Evolutionary conservation across 2,888 invertebrate genomes (phyloP).

Genomic region (Eremobia ochroleuca): DNA sequence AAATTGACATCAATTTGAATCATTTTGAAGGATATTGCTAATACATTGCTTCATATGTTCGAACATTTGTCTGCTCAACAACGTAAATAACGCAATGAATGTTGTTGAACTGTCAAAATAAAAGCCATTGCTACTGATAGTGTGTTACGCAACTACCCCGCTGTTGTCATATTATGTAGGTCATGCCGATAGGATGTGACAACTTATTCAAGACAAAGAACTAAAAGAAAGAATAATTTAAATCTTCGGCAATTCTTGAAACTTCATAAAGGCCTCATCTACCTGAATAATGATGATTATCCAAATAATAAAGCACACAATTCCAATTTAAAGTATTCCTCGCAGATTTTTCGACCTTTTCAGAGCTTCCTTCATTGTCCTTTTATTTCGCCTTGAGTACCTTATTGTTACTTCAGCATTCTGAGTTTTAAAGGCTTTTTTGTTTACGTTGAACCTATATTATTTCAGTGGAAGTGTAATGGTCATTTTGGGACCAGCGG

Average conservation of each 20-base stretch:
- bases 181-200: too few relatives aligned
- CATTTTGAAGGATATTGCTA: too few relatives aligned
- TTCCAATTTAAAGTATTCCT: background rate
- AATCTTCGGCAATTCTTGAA: background rate
- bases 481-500: background rate
- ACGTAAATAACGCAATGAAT: too few relatives aligned
- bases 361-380: conserved; percentile 29
- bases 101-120: too few relatives aligned
- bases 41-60: too few relatives aligned
- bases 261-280: background rate
- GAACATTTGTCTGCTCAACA: too few relatives aligned
- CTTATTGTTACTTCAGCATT: conserved; percentile 32
- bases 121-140: too few relatives aligned
- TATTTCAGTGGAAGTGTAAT: conserved; percentile 16
- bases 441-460: conserved; percentile 21
- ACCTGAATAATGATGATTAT: background rate
- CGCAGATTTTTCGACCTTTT: conserved; percentile 17
- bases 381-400: conserved; percentile 30
- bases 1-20: too few relatives aligned
- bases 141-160: too few relatives aligned
- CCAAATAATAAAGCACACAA: conserved; percentile 16
- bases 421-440: conserved; percentile 16
- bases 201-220: background rate
- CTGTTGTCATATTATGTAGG: too few relatives aligned
- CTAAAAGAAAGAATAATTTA: background rate